These are phyloP conservation scores for Euwallacea fornicatus DNA, from an alignment of 1,140 invertebrate genomes.

Conservation along the genomic window DNA sequence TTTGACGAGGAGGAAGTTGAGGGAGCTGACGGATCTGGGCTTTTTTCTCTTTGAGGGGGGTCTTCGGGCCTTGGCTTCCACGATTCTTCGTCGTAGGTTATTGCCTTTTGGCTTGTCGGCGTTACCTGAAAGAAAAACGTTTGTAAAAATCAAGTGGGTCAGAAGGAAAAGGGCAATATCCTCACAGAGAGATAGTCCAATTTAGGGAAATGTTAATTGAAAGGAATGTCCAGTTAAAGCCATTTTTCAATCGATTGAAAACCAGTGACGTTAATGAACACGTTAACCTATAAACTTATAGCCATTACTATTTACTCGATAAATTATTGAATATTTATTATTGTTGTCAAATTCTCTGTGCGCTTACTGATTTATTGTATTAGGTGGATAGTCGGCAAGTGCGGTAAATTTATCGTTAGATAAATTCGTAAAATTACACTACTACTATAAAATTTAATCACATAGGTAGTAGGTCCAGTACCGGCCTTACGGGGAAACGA, in stretches of 20 bases:
- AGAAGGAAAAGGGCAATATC: neutral
- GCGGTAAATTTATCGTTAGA: neutral
- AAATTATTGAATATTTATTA: conserved; percentile 11
- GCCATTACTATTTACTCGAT: conserved; percentile 13
- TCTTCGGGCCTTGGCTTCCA: conserved; percentile 48
- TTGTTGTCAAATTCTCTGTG: conserved; percentile 10
- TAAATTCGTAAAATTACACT: no score
- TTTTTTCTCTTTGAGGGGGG: conserved; percentile 35
- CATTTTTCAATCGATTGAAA: conserved; percentile 7
- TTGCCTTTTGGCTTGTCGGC: conserved; percentile 47
- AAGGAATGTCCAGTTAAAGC: neutral
- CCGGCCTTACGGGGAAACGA: no score
- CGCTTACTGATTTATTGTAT: conserved; percentile 11
- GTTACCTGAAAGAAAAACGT: conserved; percentile 49
- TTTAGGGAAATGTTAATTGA: conserved; percentile 15
- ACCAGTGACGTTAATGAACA: conserved; percentile 12
- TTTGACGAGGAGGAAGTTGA: conserved; percentile 38
- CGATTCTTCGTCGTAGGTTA: conserved; percentile 50
- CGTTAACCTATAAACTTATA: conserved; percentile 14
- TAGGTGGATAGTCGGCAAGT: neutral
- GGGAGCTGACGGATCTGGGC: conserved; percentile 20
- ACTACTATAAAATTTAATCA: no score
- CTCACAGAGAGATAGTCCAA: conserved; percentile 1
- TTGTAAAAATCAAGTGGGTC: neutral
- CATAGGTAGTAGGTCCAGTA: no score